Evolutionary conservation across 2,888 invertebrate species (phyloP), one percentile per base, ranked within the genome.

Genomic region (Hipparchia semele): DNA sequence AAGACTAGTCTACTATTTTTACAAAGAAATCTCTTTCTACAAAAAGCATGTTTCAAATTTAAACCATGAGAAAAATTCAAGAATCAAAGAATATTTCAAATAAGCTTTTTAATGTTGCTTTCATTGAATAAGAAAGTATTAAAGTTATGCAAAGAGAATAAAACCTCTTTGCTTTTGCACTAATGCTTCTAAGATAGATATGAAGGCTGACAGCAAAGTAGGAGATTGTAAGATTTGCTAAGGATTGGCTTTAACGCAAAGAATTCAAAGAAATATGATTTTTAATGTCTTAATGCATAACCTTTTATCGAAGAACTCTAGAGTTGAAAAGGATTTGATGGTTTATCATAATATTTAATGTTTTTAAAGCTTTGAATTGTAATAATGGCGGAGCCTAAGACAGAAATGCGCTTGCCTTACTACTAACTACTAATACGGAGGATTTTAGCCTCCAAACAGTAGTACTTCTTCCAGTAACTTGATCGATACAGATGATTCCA

Each of bases 81-180:
- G 54, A 60, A 60, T 61, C 60, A 60, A 61, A 60, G 67, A n/a
- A 60, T 45, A 61, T 45, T 58, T 23, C 13, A 67, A 56, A 67
- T 67, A 67, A 67, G 67, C 39, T 67, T 58, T 67, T 67, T 67
- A 67, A 67, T 67, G 56, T 56, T 45, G 67, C 45, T 67, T 67
- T 67, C 39, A 67, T 67, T 58, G 6, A 67, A 67, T 67, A 67
- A 33, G 65, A 66, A 66, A 66, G 33, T 54, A 53, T 39, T 66
- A 66, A 39, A 67, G 23, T 46, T 67, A 67, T 67, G 56, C 67
- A 13, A 13, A 58, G 23, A 67, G 46, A 58, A 58, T 13, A 46
- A 58, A 56, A 8, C 33, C 51, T 56, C 56, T 54, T 67, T 58
- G 56, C 56, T 46, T 67, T 67, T 58, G 13, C 45, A 45, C 45